Base-by-base conservation (phyloP, 2,888 invertebrate genomes). In the Cheilosia impressa region DNA sequence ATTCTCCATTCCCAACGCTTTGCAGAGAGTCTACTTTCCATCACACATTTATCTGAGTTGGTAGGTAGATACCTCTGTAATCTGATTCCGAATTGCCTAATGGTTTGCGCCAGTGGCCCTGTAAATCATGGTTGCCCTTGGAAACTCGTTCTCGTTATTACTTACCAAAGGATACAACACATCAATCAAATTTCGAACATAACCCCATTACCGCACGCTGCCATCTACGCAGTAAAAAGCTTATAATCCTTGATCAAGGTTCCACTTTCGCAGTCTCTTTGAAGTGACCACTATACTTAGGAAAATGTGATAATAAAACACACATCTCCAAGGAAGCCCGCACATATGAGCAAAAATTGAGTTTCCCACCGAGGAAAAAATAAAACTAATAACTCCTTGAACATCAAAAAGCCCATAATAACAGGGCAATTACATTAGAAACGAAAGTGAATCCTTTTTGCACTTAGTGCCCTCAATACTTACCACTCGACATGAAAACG, bases 321-420 rank as follows among this genome's bases (percentile, higher is more conserved):
- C 69, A 9, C 9, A 45, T 69, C 58, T 57, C 38, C 57, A 71
- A 63, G 57, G 17, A 53, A 13, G 1, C 53, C 53, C 62, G 57
- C 52, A 41, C 65, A 66, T 27, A 62, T 13, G 15, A 65, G 27
- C 31, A 22, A 47, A 57, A 72, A 78, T 72, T 80, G 24, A 81
- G 81, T 81, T 85, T 76, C 19, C 55, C 17, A 19, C 55, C 15
- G 22, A 57, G 17, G 2, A 13, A 22, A 50, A 52, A 13, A 41
- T n/a, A 53, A 31, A 24, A 55, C 76, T 85, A 81, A 81, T 72
- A 85, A 85, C 85, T 85, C 85, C 47, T 85, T 85, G 66, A 72
- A 72, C 76, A 85, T 85, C 80, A 80, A 76, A 85, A 85, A 76
- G 80, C 76, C 75, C 71, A 84, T 84, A 76, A 85, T 80, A 72